Evolutionary conservation across 2,113 vertebrate species (phyloP).

Genomic region (Nipponia nippon): DNA sequence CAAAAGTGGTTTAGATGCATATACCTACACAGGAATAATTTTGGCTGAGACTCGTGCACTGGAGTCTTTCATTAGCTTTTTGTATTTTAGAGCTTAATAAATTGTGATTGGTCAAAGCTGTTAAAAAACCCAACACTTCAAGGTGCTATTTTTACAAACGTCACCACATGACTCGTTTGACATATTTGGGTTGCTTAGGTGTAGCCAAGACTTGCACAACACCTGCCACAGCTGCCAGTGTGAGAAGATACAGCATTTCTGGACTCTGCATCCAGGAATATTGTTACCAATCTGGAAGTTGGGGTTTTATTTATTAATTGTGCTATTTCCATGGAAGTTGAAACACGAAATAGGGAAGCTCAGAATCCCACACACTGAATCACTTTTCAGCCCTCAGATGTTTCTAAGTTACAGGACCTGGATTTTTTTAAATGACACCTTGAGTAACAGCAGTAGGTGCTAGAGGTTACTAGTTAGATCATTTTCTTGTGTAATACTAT

Average conservation of each 20-base stretch:
- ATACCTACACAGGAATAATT: neutral
- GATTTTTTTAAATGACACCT: neutral
- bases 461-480: neutral
- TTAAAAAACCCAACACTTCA: fast-evolving
- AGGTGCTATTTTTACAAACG: neutral
- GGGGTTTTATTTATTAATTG: neutral
- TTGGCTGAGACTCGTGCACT: neutral
- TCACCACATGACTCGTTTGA: neutral
- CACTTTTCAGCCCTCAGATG: neutral
- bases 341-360: neutral
- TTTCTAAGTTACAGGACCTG: neutral
- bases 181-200: neutral
- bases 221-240: no score
- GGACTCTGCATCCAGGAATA: neutral
- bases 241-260: neutral
- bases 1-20: neutral
- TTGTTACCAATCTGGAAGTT: neutral
- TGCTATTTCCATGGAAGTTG: neutral
- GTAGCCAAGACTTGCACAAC: neutral
- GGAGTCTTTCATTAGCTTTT: neutral
- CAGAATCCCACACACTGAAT: neutral
- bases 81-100: neutral
- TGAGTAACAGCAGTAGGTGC: neutral
- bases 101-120: neutral
- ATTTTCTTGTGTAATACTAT: neutral